Evolutionary conservation across 2,888 invertebrate genomes (phyloP), one percentile per base, ranked within the genome.

Genomic region (Xestobium rufovillosum): DNA sequence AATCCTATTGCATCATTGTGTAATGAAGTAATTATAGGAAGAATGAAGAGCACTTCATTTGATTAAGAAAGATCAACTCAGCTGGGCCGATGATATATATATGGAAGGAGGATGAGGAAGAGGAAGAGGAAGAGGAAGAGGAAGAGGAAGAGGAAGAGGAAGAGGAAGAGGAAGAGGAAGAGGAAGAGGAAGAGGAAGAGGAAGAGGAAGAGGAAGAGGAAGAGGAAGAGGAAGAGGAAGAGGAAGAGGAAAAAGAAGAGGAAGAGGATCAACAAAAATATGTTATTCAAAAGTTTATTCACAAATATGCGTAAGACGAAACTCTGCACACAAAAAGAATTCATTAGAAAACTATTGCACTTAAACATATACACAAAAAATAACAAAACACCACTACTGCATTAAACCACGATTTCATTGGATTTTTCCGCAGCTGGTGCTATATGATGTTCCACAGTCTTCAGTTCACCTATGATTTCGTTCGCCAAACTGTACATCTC

Each of bases 401-500:
- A n/a, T n/a, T n/a, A n/a, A n/a, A n/a, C n/a, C n/a, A n/a, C n/a
- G n/a, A n/a, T n/a, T n/a, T n/a, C n/a, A n/a, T n/a, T n/a, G n/a
- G n/a, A n/a, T n/a, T n/a, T n/a, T n/a, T n/a, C n/a, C n/a, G n/a
- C n/a, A n/a, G n/a, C n/a, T n/a, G n/a, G n/a, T n/a, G n/a, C n/a
- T n/a, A n/a, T n/a, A n/a, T n/a, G n/a, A n/a, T n/a, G 17, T 30
- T 51, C 50, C 11, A 57, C 50, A 6, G 48, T 50, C 37, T 53
- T 57, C 26, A 69, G 47, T 4, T 56, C 49, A 3, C 73, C 79
- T 36, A 79, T 73, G 29, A 81, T 79, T 58, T 76, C 72, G 56
- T 80, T 78, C 3, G 81, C 80, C 48, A 79, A 62, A 8, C 67
- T 61, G 56, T 82, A 80, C 50, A 82, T 67, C 53, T 80, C 79